Percentiles rank a stretch among this genome's conserved stretches.
Evolutionary conservation across 1,140 invertebrate species (phyloP).

Genomic region (Hetaerina americana): DNA sequence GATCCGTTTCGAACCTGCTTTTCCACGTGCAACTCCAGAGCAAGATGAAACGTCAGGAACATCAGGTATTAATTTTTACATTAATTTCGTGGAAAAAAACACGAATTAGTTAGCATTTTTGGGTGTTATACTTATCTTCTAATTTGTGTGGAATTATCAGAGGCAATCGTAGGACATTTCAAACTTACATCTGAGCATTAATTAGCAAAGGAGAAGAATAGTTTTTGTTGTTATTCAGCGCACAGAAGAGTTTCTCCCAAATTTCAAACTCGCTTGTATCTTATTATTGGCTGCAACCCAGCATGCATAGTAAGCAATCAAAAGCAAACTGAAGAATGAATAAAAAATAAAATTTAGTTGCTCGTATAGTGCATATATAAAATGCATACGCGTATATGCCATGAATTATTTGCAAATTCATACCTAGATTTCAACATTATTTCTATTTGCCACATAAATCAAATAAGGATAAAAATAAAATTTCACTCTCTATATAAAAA

Average conservation of each 20-base stretch:
- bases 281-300: too few species aligned
- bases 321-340: too few species aligned
- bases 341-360: too few species aligned
- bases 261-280: too few species aligned
- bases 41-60: background rate
- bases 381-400: too few species aligned
- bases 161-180: background rate
- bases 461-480: too few species aligned
- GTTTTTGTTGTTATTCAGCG: background rate
- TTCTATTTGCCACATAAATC: too few species aligned
- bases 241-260: background rate
- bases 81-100: background rate
- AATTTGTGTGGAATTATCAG: background rate
- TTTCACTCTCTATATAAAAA: too few species aligned
- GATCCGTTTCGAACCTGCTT: background rate
- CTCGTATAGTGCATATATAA: too few species aligned
- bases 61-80: background rate
- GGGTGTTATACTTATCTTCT: background rate
- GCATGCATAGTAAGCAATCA: too few species aligned
- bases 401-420: too few species aligned
- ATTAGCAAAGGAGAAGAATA: background rate
- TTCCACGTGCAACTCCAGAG: background rate
- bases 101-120: background rate
- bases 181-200: background rate
- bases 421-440: too few species aligned